These are phyloP conservation scores for Thalassophryne amazonica DNA, from an alignment of 2,797 vertebrate species.

Conservation along the genomic window DNA sequence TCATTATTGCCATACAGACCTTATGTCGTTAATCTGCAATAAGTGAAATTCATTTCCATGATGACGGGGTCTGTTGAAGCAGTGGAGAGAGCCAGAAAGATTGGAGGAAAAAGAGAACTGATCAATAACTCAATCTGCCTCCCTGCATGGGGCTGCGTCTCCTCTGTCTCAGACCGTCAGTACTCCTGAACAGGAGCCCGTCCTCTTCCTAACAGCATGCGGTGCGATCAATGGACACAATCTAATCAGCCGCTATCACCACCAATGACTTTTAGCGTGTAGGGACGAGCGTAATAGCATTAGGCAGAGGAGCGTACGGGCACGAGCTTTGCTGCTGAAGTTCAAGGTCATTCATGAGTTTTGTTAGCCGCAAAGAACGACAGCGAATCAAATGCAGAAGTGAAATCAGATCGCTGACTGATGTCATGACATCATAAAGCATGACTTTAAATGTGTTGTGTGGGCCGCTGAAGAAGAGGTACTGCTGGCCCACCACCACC, in stretches of 20 bases:
- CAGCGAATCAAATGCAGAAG: neutral
- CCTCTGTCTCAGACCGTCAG: slow-evolving; percentile 62
- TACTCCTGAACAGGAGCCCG: slow-evolving; percentile 48
- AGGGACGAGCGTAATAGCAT: slow-evolving; percentile 64
- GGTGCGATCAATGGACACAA: slow-evolving; percentile 74
- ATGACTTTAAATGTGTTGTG: no score
- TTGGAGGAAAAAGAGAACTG: slow-evolving; percentile 56
- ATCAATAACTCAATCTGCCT: slow-evolving; percentile 78
- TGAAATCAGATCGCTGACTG: neutral
- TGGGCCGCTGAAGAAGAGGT: no score
- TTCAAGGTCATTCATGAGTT: slow-evolving; percentile 57
- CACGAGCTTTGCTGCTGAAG: slow-evolving; percentile 41
- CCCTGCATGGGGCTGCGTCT: slow-evolving; percentile 70
- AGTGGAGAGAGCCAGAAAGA: slow-evolving; percentile 53
- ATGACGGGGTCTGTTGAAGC: slow-evolving; percentile 66
- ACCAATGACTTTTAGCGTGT: slow-evolving; percentile 72
- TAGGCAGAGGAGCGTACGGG: slow-evolving; percentile 46
- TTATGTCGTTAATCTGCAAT: slow-evolving; percentile 73
- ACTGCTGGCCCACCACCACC: no score
- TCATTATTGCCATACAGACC: slow-evolving; percentile 70
- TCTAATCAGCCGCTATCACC: slow-evolving; percentile 75
- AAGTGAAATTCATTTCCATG: slow-evolving; percentile 77
- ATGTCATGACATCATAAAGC: no score
- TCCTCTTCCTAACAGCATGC: slow-evolving; percentile 60
- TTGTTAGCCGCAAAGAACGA: slow-evolving; percentile 13